Evolutionary conservation across 1,140 invertebrate genomes (phyloP).

Genomic region (Sitodiplosis mosellana): DNA sequence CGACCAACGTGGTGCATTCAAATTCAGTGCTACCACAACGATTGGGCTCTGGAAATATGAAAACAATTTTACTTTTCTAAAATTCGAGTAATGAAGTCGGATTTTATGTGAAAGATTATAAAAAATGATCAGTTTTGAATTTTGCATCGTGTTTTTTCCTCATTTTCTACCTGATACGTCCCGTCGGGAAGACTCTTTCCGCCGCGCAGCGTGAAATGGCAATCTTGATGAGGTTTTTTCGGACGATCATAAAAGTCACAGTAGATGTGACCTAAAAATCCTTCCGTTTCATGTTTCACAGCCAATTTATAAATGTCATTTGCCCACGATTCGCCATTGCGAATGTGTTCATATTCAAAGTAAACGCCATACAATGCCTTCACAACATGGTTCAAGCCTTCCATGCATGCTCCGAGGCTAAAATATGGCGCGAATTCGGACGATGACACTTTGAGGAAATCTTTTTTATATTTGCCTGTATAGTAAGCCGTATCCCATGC

Average conservation of each 20-base stretch:
- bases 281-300: slow-evolving; percentile 59
- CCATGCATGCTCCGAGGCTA: slow-evolving; percentile 88
- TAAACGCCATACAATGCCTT: slow-evolving; percentile 61
- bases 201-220: slow-evolving; percentile 95
- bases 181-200: slow-evolving; percentile 64
- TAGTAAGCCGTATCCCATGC: slow-evolving; percentile 79
- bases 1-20: slow-evolving; percentile 51
- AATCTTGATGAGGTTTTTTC: slow-evolving; percentile 90
- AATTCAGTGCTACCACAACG: slow-evolving; percentile 85
- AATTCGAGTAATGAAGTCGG: no score
- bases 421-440: slow-evolving; percentile 75
- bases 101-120: no score
- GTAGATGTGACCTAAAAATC: slow-evolving; percentile 83
- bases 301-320: slow-evolving; percentile 76
- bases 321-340: slow-evolving; percentile 63
- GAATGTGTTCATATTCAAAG: slow-evolving; percentile 41
- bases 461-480: slow-evolving; percentile 46
- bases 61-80: no score
- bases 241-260: slow-evolving; percentile 88
- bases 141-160: background rate
- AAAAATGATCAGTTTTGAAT: background rate
- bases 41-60: slow-evolving; percentile 64
- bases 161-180: slow-evolving; percentile 51
- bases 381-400: slow-evolving; percentile 77
- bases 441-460: slow-evolving; percentile 41